A percentile compares a stretch with the other conserved stretches of the same genome.
phyloP scores from a whole-genome alignment of 2,888 invertebrate species.

The Plagiodera versicolora region DNA sequence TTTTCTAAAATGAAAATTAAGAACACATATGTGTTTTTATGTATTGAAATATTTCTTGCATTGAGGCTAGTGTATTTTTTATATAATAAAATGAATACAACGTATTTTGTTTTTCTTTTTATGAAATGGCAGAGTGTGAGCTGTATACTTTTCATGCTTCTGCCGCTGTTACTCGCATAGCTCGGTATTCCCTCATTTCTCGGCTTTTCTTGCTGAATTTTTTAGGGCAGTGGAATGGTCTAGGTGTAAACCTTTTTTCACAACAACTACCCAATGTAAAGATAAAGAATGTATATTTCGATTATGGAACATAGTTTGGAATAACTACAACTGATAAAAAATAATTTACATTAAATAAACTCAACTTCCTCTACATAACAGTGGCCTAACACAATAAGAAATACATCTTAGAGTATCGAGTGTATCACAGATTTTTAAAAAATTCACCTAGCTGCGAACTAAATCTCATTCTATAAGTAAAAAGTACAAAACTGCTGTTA shows the following conservation, averaged over 20 bases:
- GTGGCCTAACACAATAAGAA: neutral
- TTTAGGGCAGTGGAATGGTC: no score
- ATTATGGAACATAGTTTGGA: neutral
- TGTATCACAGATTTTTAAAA: slow-evolving; percentile 34
- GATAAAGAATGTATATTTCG: no score
- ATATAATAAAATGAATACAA: slow-evolving; percentile 14
- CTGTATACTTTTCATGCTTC: no score
- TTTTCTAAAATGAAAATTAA: neutral
- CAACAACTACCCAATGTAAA: no score
- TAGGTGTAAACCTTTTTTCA: no score
- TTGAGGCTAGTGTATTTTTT: slow-evolving; percentile 17
- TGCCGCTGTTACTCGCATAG: no score
- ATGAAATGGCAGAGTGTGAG: no score
- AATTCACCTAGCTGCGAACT: slow-evolving; percentile 13
- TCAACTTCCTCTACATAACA: neutral
- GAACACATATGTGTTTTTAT: neutral
- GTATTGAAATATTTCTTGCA: slow-evolving; percentile 5
- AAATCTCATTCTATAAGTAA: slow-evolving; percentile 15
- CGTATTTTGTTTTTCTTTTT: no score
- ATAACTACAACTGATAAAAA: neutral
- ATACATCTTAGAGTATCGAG: slow-evolving; percentile 17
- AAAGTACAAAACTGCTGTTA: slow-evolving; percentile 19
- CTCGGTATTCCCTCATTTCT: no score
- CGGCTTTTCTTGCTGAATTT: no score
- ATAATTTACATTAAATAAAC: neutral